A percentile compares a stretch with the other conserved stretches of the same genome.
These are phyloP conservation scores for Ericerus pela DNA, from an alignment of 1,140 invertebrate genomes.

Conservation along the genomic window DNA sequence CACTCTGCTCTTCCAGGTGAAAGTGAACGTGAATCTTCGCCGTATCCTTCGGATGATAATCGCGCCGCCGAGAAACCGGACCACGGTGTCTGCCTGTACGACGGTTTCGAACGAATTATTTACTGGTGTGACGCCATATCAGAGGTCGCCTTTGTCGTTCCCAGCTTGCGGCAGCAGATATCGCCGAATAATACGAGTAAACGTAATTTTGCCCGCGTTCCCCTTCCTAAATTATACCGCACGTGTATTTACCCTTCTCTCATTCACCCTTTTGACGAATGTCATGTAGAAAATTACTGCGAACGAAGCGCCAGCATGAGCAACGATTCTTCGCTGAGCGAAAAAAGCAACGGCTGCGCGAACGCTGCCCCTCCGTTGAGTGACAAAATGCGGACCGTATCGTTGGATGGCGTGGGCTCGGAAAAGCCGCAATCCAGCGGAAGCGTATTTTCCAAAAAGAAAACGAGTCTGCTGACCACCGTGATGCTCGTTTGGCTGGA, in stretches of 20 bases:
- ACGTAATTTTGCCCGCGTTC: not conserved
- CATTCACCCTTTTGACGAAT: not conserved
- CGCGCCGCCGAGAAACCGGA: not conserved
- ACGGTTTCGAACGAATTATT: conserved; percentile 55
- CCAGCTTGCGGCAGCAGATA: conserved; percentile 32
- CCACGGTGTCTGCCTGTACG: conserved; percentile 41
- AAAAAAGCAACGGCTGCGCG: not conserved
- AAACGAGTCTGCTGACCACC: conserved; percentile 38
- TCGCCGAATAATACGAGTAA: not conserved
- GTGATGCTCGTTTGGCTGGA: conserved; percentile 91
- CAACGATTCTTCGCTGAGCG: not conserved
- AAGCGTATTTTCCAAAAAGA: not conserved
- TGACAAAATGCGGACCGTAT: not conserved
- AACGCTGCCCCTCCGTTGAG: not conserved
- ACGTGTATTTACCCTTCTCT: not conserved
- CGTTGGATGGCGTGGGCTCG: not conserved
- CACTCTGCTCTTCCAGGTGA: not conserved
- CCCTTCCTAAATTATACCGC: not conserved
- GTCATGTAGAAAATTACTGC: not conserved
- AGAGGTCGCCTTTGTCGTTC: conserved; percentile 88
- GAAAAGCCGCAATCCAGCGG: not conserved
- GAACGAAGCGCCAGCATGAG: not conserved
- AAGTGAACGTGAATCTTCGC: too few relatives aligned
- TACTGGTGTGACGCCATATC: conserved; percentile 94
- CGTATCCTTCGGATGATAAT: not conserved